Evolutionary conservation across 2,797 vertebrate genomes (phyloP).

Genomic region (Antrozous pallidus): DNA sequence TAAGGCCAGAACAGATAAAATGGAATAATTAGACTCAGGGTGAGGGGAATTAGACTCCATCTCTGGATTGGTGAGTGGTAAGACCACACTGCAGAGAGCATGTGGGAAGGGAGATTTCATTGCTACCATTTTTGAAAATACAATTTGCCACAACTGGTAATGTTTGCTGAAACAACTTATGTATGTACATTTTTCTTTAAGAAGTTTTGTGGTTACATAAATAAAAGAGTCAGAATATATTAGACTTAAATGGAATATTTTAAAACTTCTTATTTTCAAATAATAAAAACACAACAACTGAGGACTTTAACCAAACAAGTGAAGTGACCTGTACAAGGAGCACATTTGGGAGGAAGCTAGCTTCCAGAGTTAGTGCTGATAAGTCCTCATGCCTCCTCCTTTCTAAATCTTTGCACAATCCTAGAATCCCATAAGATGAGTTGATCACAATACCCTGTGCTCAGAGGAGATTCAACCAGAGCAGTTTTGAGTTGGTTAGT

Average conservation of each 20-base stretch:
- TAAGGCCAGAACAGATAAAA: background rate
- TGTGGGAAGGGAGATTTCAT: background rate
- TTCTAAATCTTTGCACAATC: background rate
- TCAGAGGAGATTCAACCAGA: background rate
- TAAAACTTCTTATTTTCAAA: conserved; percentile 5
- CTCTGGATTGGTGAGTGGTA: background rate
- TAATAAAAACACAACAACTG: background rate
- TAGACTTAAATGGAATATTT: background rate
- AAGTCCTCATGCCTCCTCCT: background rate
- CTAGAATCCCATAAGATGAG: background rate
- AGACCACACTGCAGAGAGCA: background rate
- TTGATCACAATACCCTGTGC: background rate
- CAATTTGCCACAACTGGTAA: background rate
- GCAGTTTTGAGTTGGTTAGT: background rate
- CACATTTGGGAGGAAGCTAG: background rate
- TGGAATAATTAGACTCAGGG: background rate
- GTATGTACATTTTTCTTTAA: background rate
- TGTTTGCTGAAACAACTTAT: background rate
- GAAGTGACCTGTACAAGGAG: background rate
- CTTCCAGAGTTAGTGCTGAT: background rate
- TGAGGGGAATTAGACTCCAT: background rate
- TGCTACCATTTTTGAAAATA: background rate
- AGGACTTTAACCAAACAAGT: background rate
- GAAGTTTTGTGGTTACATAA: background rate
- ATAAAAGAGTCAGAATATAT: background rate